Conservation (phyloP, 2,113 vertebrate genomes). For the Litocranius walleri region DNA sequence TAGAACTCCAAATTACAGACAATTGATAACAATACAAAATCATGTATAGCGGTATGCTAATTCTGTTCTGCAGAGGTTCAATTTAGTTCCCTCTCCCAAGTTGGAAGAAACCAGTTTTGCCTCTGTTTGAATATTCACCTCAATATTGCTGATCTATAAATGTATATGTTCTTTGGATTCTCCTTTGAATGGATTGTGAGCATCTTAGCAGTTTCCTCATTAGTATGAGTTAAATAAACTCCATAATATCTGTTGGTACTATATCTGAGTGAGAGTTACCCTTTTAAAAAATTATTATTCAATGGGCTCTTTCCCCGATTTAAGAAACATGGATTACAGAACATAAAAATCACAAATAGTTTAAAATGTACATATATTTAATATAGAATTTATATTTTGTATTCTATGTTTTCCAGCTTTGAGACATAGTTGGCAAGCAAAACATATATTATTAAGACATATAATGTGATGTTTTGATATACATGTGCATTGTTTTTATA, state of each 20-base stretch:
- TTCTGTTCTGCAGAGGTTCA: background rate
- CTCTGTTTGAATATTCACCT: background rate
- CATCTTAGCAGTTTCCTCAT: background rate
- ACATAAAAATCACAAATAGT: background rate
- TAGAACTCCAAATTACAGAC: constrained; percentile 12
- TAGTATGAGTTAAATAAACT: background rate
- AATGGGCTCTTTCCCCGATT: background rate
- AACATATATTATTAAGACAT: background rate
- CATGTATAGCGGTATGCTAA: background rate
- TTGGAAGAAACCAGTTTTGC: background rate
- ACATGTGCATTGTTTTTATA: background rate
- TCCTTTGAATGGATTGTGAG: background rate
- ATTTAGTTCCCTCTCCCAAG: background rate
- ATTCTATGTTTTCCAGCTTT: background rate
- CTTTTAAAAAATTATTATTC: background rate
- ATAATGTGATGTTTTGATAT: background rate
- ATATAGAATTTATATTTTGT: background rate
- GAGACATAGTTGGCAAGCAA: background rate
- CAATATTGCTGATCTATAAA: background rate
- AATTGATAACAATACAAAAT: background rate
- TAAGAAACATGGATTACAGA: background rate
- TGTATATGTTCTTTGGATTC: background rate
- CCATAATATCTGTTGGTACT: background rate
- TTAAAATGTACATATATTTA: background rate
- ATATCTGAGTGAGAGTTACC: background rate